phyloP scores from a whole-genome alignment of 2,888 invertebrate species.

The Lasioglossum marginatum region DNA sequence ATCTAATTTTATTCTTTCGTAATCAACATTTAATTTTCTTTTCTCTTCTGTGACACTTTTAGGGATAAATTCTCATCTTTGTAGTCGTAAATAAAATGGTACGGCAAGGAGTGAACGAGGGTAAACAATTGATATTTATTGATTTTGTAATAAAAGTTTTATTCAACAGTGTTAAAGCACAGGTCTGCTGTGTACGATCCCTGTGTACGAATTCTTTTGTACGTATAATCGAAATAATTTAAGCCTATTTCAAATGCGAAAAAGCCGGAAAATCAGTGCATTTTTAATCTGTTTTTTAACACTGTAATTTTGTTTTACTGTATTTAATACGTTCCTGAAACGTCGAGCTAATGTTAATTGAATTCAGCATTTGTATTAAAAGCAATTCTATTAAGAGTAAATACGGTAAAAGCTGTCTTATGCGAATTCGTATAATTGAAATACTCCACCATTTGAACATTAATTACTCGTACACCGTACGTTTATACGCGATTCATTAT shows the following conservation, averaged over 20 bases:
- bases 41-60: too few species aligned
- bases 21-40: too few species aligned
- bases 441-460: neutral
- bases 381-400: neutral
- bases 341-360: neutral
- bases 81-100: too few species aligned
- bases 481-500: neutral
- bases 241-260: neutral
- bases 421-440: neutral
- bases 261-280: neutral
- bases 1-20: neutral
- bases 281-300: neutral
- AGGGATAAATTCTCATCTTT: too few species aligned
- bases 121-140: too few species aligned
- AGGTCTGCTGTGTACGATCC: too few species aligned
- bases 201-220: neutral
- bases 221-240: neutral
- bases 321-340: neutral
- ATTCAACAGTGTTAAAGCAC: too few species aligned
- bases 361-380: neutral
- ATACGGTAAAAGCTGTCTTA: conserved; percentile 3
- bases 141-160: too few species aligned
- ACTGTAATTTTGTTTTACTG: neutral
- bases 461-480: neutral
- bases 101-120: too few species aligned